These are phyloP conservation scores for Mamestra brassicae DNA, from an alignment of 2,888 invertebrate species.

Conservation along the genomic window DNA sequence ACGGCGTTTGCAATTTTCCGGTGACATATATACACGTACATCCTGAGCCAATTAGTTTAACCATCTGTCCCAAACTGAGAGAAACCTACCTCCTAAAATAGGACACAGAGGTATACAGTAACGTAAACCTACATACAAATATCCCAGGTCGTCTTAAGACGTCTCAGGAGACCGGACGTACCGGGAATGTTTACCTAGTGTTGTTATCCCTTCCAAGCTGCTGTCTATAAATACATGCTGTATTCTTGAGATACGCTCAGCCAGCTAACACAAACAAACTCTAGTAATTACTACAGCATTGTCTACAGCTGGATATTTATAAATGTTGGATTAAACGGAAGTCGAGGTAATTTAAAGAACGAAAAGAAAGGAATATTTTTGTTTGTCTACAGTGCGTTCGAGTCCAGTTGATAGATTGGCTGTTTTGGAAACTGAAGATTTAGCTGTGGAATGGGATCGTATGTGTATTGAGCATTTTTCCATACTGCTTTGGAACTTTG, in stretches of 20 bases:
- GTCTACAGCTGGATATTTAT: constrained; percentile 36
- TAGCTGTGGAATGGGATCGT: neutral
- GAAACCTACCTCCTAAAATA: neutral
- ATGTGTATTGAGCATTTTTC: no score
- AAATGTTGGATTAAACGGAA: constrained; percentile 30
- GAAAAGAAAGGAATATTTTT: constrained; percentile 10
- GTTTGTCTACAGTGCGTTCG: neutral
- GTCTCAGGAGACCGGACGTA: constrained; percentile 16
- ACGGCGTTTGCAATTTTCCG: no score
- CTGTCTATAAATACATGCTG: constrained; percentile 44
- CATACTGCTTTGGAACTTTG: no score
- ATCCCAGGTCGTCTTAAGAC: constrained; percentile 5
- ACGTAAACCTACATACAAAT: constrained; percentile 2
- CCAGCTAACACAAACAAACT: constrained; percentile 44
- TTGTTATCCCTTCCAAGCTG: constrained; percentile 30
- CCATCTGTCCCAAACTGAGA: neutral
- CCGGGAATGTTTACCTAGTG: constrained; percentile 30
- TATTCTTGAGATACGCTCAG: constrained; percentile 30
- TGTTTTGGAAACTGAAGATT: neutral
- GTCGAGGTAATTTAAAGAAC: constrained; percentile 12
- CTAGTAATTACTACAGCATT: constrained; percentile 45
- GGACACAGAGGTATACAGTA: neutral
- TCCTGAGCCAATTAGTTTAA: neutral
- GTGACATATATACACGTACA: no score
- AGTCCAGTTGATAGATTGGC: neutral